phyloP scores from a whole-genome alignment of 1,140 invertebrate genomes.

The Leucophenga varia region DNA sequence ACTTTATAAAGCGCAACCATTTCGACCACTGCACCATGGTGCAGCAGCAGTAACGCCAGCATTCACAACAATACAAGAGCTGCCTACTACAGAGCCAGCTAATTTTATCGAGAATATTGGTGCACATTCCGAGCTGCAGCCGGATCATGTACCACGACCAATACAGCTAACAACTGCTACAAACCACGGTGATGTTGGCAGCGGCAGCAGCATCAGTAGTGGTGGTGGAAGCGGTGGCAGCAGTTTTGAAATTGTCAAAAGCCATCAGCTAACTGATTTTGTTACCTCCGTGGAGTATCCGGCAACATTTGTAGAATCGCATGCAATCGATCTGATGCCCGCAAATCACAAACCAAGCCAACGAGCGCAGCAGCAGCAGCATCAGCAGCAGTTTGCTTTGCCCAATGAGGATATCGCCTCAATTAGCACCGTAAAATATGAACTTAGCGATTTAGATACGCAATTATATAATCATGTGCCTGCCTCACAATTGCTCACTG shows the following conservation, averaged over 20 bases:
- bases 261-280: conserved; percentile 64
- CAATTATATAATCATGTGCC: conserved; percentile 38
- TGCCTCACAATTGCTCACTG: conserved; percentile 43
- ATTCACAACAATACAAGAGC: conserved; percentile 11
- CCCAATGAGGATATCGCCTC: conserved; percentile 1
- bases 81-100: conserved; percentile 15
- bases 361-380: conserved; percentile 2
- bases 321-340: conserved; percentile 59
- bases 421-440: conserved; percentile 36
- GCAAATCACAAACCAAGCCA: conserved; percentile 3
- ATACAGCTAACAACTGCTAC: conserved; percentile 13
- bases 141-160: conserved; percentile 16
- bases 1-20: conserved; percentile 62
- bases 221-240: conserved; percentile 24
- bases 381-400: not conserved
- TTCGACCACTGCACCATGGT: conserved; percentile 42
- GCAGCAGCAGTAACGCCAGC: not conserved
- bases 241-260: conserved; percentile 61
- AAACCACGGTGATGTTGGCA: conserved; percentile 7
- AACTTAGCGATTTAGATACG: conserved; percentile 6
- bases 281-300: conserved; percentile 68
- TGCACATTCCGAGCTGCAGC: conserved; percentile 40
- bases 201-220: conserved; percentile 21
- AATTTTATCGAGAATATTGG: conserved; percentile 35
- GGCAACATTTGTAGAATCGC: conserved; percentile 64